Base-by-base conservation (phyloP, 2,888 invertebrate genomes). In the Drosophila hawaiiensis region DNA sequence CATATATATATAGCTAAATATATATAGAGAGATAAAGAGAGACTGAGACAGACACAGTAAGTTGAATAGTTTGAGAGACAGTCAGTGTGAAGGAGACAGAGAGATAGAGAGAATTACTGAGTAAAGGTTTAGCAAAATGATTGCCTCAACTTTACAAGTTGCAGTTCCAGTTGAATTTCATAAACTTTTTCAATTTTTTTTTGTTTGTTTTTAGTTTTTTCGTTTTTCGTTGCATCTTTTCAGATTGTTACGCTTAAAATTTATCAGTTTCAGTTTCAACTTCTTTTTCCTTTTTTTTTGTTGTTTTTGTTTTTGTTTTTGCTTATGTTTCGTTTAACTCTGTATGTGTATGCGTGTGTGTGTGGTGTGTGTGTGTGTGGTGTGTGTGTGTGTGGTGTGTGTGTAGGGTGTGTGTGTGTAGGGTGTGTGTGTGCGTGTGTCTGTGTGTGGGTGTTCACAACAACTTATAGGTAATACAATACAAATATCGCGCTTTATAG, bases 381-480 rank as follows among this genome's bases (percentile, higher is more conserved):
- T 61, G 56, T 70, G 47, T 64, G 19, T 65, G 6, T 22, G 14
- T 22, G 4, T 41, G 14, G 14, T 41, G 19, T 41, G 41, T 9
- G 10, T 41, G 41, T 39, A 35, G 14, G 4, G n/a, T 14, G 14
- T 14, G 14, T 22, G 7, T 41, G 14, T 19, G 19, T 39, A 19
- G 10, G 4, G 14, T 14, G 7, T 41, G 22, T 19, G 19, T 39
- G 39, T 19, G 4, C 19, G 39, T 19, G n/a, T 54, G 22, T 68
- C 29, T 58, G 16, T 54, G 35, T 69, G 56, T 71, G 58, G 74
- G 77, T 82, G 77, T 73, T 73, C 83, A 83, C 89, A 86, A 82
- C 82, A 84, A 84, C 84, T 89, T 87, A 84, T 84, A 82, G 87
- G 73, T 86, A 84, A 87, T 84, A 87, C 90, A 89, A 84, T 87